Evolutionary conservation across 2,888 invertebrate genomes (phyloP), one percentile per base, ranked within the genome.

Genomic region (Brassicogethes aeneus): DNA sequence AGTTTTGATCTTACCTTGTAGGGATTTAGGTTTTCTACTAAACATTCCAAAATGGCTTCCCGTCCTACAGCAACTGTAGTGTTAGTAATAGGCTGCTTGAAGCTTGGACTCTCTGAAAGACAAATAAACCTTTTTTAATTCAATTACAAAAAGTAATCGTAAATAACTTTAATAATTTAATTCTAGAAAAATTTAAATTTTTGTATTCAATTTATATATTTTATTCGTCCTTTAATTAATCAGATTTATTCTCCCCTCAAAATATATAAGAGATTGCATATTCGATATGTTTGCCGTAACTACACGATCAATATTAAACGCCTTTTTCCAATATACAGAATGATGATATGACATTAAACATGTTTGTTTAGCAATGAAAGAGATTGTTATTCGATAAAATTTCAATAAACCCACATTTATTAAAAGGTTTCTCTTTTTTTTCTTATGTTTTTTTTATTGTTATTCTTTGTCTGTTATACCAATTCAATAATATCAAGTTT

Each of bases 31-130:
- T 88, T 86, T 65, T 89, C 83, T 5, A 91, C 90, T 37, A 81
- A 72, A 64, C 90, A 91, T 36, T 83, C 79, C 38, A 91, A 74
- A 38, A 83, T 76, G 3, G 88, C 90, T 68, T 90, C 90, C 45
- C 90, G 75, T 34, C 90, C 88, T 40, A 90, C 81, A 10, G 90
- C 82, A 7, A 82, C 80, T 3, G 90, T 90, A 54, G 86, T 82
- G 70, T 91, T 91, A 52, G 77, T 71, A 58, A 91, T 87, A 39
- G 87, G 85, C 42, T 80, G 82, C 58, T 80, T 83, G 70, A 90
- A 90, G 55, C 83, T 82, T 5, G 88, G 88, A 69, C 82, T 82
- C 70, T 80, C 79, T 84, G 76, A 41, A 74, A 75, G 60, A 32
- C 10, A 23, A 23, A 23, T 23, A 23, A 23, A 23, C 10, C 5